These are phyloP conservation scores for Pleuronectes platessa DNA, from an alignment of 2,113 vertebrate genomes.

Conservation along the genomic window DNA sequence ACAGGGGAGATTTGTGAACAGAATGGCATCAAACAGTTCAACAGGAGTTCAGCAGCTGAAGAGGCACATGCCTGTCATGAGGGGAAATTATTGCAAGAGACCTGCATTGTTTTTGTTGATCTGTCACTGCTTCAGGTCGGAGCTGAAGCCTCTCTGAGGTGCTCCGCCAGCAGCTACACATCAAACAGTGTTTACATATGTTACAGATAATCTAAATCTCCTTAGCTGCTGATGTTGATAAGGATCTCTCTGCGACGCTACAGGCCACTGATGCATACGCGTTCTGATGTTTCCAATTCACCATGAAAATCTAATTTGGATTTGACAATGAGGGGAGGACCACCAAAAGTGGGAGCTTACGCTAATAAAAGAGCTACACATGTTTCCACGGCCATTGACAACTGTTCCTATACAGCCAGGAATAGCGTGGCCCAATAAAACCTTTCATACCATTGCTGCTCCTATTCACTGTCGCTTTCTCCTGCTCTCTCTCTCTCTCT, in stretches of 20 bases:
- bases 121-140: neutral
- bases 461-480: constrained; percentile 33
- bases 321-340: constrained; percentile 21
- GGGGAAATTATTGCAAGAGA: constrained; percentile 27
- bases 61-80: constrained; percentile 52
- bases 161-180: neutral
- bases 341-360: constrained; percentile 44
- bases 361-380: constrained; percentile 66
- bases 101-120: constrained; percentile 23
- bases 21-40: constrained; percentile 38
- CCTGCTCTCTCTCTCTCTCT: neutral
- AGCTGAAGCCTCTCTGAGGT: neutral
- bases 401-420: constrained; percentile 51
- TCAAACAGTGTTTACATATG: neutral
- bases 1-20: neutral
- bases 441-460: constrained; percentile 17
- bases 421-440: constrained; percentile 61
- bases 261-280: neutral
- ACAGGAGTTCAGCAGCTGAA: constrained; percentile 34
- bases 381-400: constrained; percentile 52
- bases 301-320: constrained; percentile 14
- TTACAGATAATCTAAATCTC: neutral
- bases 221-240: no score
- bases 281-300: constrained; percentile 20
- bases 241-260: neutral